Percentiles rank a stretch among this genome's conserved stretches.
Evolutionary conservation across 2,888 invertebrate genomes (phyloP).

Genomic region (Pomacea canaliculata): DNA sequence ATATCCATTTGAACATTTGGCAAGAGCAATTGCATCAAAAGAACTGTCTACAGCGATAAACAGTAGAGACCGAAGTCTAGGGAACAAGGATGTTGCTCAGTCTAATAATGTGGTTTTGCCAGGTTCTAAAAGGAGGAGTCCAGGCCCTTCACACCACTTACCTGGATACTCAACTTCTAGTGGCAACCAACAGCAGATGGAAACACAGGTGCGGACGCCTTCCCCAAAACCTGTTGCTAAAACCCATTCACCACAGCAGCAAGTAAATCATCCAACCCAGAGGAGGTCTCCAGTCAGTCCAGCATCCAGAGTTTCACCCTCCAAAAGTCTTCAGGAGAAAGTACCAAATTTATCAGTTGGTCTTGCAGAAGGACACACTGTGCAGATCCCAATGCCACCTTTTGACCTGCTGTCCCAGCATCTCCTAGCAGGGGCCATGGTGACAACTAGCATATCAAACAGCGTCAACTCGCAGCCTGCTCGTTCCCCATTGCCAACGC

Average conservation of each 20-base stretch:
- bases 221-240: conserved; percentile 12
- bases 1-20: conserved; percentile 14
- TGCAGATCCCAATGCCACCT: conserved; percentile 8
- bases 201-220: conserved; percentile 6
- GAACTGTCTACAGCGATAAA: background rate
- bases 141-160: no score
- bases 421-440: conserved; percentile 9
- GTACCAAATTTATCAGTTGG: background rate
- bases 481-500: background rate
- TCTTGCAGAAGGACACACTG: background rate
- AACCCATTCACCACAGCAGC: conserved; percentile 11
- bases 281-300: conserved; percentile 12
- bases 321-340: background rate
- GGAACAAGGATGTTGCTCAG: no score
- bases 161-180: no score
- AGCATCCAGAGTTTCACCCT: conserved; percentile 16
- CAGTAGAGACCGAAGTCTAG: no score
- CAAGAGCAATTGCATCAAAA: conserved; percentile 1
- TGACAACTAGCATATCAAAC: background rate
- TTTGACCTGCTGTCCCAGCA: conserved; percentile 4
- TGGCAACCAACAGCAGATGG: background rate
- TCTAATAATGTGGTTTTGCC: no score
- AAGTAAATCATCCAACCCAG: background rate
- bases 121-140: no score
- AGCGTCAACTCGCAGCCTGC: background rate